Evolutionary conservation across 1,140 invertebrate genomes (phyloP).

Genomic region (Harlomillsia oculata): DNA sequence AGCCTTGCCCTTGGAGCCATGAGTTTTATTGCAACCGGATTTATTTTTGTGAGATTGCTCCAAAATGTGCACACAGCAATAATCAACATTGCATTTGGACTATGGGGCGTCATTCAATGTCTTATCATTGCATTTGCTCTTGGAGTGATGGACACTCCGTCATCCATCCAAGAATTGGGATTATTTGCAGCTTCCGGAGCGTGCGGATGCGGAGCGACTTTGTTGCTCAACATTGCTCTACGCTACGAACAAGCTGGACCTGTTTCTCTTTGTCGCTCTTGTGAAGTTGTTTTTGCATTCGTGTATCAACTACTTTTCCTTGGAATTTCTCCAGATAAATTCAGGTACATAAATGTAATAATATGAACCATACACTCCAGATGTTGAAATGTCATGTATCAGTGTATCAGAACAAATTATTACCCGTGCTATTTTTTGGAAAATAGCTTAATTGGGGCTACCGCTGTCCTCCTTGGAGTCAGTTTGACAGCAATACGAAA

Average conservation of each 20-base stretch:
- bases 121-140: neutral
- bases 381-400: too few relatives aligned
- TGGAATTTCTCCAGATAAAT: slow-evolving; percentile 16
- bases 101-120: slow-evolving; percentile 7
- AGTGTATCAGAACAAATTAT: too few relatives aligned
- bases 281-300: slow-evolving; percentile 20
- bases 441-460: too few relatives aligned
- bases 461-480: too few relatives aligned
- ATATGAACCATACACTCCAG: too few relatives aligned
- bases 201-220: slow-evolving; percentile 1
- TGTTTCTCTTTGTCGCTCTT: slow-evolving; percentile 3
- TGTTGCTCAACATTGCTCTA: slow-evolving; percentile 12
- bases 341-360: slow-evolving; percentile 18
- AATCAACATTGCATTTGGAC: slow-evolving; percentile 3
- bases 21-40: slow-evolving; percentile 19
- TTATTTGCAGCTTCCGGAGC: neutral
- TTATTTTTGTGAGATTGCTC: slow-evolving; percentile 19
- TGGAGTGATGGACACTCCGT: slow-evolving; percentile 1
- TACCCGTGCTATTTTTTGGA: too few relatives aligned
- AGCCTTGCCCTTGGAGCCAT: slow-evolving; percentile 23
- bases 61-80: slow-evolving; percentile 24
- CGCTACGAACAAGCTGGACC: slow-evolving; percentile 18
- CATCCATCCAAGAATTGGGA: neutral
- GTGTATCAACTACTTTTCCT: slow-evolving; percentile 26
- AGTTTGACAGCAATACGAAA: too few relatives aligned